Base-by-base conservation (phyloP, 1,140 invertebrate genomes). In the Microvelia longipes region DNA sequence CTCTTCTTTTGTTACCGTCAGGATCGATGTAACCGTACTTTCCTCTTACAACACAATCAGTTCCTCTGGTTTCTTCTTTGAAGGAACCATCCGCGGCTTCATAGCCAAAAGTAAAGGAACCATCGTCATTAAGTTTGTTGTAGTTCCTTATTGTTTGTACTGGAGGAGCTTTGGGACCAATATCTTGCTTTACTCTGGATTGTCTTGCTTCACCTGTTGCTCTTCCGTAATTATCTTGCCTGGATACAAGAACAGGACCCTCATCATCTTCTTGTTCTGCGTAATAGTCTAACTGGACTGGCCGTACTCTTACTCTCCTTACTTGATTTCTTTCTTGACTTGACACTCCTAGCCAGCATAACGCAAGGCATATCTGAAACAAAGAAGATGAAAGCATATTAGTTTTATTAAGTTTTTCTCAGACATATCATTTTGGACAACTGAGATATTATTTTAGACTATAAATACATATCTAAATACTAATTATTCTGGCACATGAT, bases 11-110 rank as follows among this genome's bases (percentile, higher is more conserved):
- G 77, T 92, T 91, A 69, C 92, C 92, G 74, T 92, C 89, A 1
- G 91, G 90, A 77, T 93, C 92, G 24, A 93, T 83, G 80, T 94
- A 94, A 13, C 91, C 91, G 77, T 93, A 94, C 78, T 93, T 93
- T 2, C 92, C 92, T 68, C 90, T 82, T 0, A 93, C 91, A 0
- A 92, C 89, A 76, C 91, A 93, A 78, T 93, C 90, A 0, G 88
- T 90, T 25, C 90, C 90, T 70, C 90, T 79, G 0, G 90, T 91
- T 78, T 94, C 91, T 77, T 93, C 90, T 75, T 93, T 93, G 83
- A 93, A 92, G 24, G 88, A 90, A n/a, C 91, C 91, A 76, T 93
- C 90, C 13, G 90, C 91, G 1, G 90, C 90, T 78, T 93, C 90
- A 77, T 93, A 94, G 28, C 88, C 89, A 77, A 93, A 93, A 19